Conservation (phyloP, 1,140 invertebrate genomes). For the Elysia chlorotica region DNA sequence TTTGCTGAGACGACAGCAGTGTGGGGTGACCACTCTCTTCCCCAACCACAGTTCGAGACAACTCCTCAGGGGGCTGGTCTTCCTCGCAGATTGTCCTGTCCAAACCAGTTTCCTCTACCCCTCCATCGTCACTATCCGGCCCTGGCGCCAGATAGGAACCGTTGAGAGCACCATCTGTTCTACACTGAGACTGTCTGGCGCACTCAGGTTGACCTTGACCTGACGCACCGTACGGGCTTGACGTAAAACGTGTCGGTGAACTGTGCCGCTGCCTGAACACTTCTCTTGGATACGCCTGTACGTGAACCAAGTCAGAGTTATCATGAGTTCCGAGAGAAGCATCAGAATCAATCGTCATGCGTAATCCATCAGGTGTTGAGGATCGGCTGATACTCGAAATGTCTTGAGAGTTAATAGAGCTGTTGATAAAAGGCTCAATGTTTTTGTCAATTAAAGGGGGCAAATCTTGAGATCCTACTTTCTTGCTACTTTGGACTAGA, state of each 20-base stretch:
- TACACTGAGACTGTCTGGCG: background rate
- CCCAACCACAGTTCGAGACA: too few relatives aligned
- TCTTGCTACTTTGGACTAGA: background rate
- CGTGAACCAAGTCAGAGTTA: too few relatives aligned
- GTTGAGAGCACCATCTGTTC: background rate
- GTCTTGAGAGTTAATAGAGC: constrained; percentile 23
- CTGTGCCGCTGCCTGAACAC: background rate
- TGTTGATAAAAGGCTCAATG: background rate
- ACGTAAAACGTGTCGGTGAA: constrained; percentile 6
- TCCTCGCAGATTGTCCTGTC: too few relatives aligned
- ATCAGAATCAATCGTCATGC: constrained; percentile 27
- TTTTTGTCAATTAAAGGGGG: background rate
- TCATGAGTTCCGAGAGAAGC: too few relatives aligned
- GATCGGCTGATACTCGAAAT: constrained; percentile 36
- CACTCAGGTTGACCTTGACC: background rate
- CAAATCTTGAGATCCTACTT: too few relatives aligned
- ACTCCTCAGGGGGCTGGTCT: too few relatives aligned
- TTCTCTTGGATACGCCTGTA: too few relatives aligned
- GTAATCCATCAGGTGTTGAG: constrained; percentile 32
- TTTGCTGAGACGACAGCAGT: too few relatives aligned
- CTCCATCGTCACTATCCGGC: too few relatives aligned
- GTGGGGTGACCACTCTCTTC: too few relatives aligned
- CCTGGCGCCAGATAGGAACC: constrained; percentile 8
- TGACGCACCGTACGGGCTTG: constrained; percentile 7
- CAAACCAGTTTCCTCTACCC: too few relatives aligned